Base-by-base conservation (phyloP, 2,797 vertebrate genomes). In the Acanthis flammea region DNA sequence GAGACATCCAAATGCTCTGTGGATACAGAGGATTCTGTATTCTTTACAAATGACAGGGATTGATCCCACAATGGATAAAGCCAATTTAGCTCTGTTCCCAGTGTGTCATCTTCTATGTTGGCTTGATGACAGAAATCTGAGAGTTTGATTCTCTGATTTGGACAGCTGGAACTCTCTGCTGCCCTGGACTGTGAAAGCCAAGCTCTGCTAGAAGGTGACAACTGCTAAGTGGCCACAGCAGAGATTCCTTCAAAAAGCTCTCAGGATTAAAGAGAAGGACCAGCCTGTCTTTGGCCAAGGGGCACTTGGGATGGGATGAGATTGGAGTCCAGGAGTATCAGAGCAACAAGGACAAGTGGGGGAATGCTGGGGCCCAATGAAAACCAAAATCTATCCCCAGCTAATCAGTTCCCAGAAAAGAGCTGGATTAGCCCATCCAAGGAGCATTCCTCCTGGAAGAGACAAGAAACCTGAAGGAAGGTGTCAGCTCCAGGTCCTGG, bases 21-120 rank as follows among this genome's bases (percentile, higher is more conserved):
- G 0, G 0, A 14, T 48, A n/a, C 14, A 33, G 53, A 60, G 50
- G 10, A 8, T 16, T 57, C 51, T 42, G 0, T 51, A 12, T 61
- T 55, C 39, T 58, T 79, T 66, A 42, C 3, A 58, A 33, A 50
- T 54, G 22, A 10, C 24, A 67, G 6, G 23, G 37, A 60, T 58
- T 41, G 12, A 7, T 47, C 31, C 45, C 28, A 62, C 41, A 27
- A n/a, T 7, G 6, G n/a, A 37, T n/a, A 82, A 75, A 53, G 30
- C 11, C 2, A 68, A n/a, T 76, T 73, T 66, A 42, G 30, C 27
- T 79, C 45, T 0, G 8, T 68, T 82, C 16, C 39, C 42, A 45
- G 7, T 47, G 31, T 48, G 78, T 57, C 37, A 61, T 68, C 45
- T 57, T 73, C 33, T 18, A 0, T 11, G 19, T 33, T 33, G 41